Evolutionary conservation across 2,888 invertebrate genomes (phyloP).

Genomic region (Zygothrica quintamaculata): DNA sequence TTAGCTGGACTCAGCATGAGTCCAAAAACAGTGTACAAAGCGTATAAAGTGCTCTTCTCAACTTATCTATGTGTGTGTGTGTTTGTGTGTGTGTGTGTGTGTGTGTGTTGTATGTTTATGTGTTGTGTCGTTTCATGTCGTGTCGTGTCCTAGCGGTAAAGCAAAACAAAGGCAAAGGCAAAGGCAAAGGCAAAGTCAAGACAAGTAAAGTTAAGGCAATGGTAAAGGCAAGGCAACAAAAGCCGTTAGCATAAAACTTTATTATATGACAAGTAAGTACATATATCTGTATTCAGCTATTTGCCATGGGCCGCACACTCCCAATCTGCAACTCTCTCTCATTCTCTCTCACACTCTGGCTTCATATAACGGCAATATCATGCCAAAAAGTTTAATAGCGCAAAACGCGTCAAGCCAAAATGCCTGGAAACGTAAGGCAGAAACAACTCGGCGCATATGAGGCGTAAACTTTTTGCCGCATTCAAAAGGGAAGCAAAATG

Average conservation of each 20-base stretch:
- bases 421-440: constrained; percentile 69
- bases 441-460: constrained; percentile 61
- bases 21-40: constrained; percentile 35
- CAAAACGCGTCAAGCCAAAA: constrained; percentile 72
- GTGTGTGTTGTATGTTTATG: too few relatives aligned
- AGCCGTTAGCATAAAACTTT: constrained; percentile 75
- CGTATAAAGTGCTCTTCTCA: constrained; percentile 51
- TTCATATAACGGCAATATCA: constrained; percentile 71
- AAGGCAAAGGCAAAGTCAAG: too few relatives aligned
- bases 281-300: constrained; percentile 61
- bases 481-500: not conserved
- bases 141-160: constrained; percentile 35
- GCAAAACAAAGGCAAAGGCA: too few relatives aligned
- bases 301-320: constrained; percentile 31
- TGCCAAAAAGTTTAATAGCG: constrained; percentile 76
- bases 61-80: constrained; percentile 66
- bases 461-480: constrained; percentile 59
- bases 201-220: constrained; percentile 4
- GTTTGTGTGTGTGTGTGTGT: constrained; percentile 68
- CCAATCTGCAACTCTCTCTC: too few relatives aligned
- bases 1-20: constrained; percentile 49
- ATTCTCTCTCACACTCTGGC: constrained; percentile 22
- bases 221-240: constrained; percentile 57
- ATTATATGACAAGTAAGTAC: constrained; percentile 76
- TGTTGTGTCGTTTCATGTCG: too few relatives aligned